Evolutionary conservation across 2,113 vertebrate genomes (phyloP), one percentile per base, ranked within the genome.

Genomic region (Channa maculata): DNA sequence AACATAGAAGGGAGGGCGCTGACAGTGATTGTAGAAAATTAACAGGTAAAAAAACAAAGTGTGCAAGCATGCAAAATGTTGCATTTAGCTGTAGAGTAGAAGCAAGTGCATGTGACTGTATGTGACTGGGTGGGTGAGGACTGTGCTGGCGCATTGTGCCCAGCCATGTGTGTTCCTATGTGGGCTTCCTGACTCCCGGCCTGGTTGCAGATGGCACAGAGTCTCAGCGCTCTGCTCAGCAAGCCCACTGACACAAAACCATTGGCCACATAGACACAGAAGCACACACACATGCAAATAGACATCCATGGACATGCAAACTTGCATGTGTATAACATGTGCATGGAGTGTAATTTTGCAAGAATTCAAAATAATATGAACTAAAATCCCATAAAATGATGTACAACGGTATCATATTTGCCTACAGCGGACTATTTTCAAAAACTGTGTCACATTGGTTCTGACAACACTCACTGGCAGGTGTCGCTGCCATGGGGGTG

Each of bases 121-220:
- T 86, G 86, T 54, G 77, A 59, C n/a, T 65, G 73, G 59, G 62
- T 73, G 70, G 66, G 70, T 53, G 58, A 65, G 57, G 77, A 66
- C 53, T 70, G 70, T 86, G 80, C 58, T 92, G 89, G 89, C 86
- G 53, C 45, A 2, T 41, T 78, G 69, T 77, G 71, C 81, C 76
- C 84, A 53, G 78, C 90, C 93, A 94, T 94, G 93, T 94, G 92
- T 84, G 88, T 70, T 88, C 87, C 79, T 80, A 87, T 86, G 80
- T 91, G 88, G 90, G 91, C 92, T 92, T 95, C 93, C 94, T 94
- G 94, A 92, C 88, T 93, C 91, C 92, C 90, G 76, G 90, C 88
- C 88, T 81, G 82, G 85, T 55, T 89, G 86, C 93, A 94, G 94
- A 94, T 94, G 94, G 93, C 85, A 74, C 70, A 59, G 76, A 73